Evolutionary conservation across 1,140 invertebrate genomes (phyloP).

Genomic region (Aphaenogaster ashmeadi): DNA sequence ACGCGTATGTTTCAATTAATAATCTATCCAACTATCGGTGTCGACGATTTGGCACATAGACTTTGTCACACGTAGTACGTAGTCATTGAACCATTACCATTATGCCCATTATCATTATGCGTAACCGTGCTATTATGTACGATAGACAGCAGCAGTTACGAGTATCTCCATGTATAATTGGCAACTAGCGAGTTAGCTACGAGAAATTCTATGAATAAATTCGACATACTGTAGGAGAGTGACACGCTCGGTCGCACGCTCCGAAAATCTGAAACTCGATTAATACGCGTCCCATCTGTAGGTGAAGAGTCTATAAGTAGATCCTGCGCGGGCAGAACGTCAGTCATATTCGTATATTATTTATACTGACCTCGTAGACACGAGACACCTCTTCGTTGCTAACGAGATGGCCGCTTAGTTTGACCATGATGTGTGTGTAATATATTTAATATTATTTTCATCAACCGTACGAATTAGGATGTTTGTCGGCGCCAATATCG

Average conservation of each 20-base stretch:
- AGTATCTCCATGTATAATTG: conserved; percentile 65
- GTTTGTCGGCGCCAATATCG: background rate
- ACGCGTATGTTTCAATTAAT: background rate
- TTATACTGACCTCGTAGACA: conserved; percentile 74
- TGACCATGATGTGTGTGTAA: background rate
- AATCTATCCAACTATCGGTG: background rate
- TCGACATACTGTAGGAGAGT: conserved; percentile 64
- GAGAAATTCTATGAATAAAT: conserved; percentile 74
- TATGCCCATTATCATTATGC: background rate
- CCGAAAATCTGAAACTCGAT: conserved; percentile 84
- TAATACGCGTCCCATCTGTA: conserved; percentile 84
- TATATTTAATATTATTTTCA: conserved; percentile 26
- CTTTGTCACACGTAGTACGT: background rate
- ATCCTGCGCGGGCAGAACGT: conserved; percentile 80
- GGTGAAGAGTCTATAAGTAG: conserved; percentile 86
- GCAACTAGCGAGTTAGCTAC: conserved; percentile 63
- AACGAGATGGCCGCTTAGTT: conserved; percentile 76
- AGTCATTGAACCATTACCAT: background rate
- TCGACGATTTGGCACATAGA: background rate
- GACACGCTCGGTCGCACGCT: conserved; percentile 66
- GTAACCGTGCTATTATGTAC: conserved; percentile 26
- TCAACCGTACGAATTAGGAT: background rate
- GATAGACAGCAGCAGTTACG: conserved; percentile 59
- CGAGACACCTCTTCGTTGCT: conserved; percentile 77
- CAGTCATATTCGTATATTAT: conserved; percentile 84